A percentile compares a stretch with the other conserved stretches of the same genome.
Conservation (phyloP, 2,888 invertebrate species). For the Vanessa cardui region DNA sequence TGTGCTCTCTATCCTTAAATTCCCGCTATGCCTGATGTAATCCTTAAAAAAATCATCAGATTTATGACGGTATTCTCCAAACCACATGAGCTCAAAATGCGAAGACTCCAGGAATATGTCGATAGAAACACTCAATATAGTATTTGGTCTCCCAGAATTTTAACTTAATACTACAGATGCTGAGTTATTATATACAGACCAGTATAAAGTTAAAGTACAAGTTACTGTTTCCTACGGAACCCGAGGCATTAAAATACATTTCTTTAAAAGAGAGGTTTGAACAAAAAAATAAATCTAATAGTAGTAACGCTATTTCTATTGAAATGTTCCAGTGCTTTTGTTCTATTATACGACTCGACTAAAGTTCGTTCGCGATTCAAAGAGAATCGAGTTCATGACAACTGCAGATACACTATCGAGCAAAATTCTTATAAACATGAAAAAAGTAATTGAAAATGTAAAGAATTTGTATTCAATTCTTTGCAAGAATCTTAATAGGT, state of each 20-base stretch:
- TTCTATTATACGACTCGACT: constrained; percentile 2
- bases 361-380: constrained; percentile 1
- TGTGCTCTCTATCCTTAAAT: no score
- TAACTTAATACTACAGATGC: no score
- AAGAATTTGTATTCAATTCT: no score
- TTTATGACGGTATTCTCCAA: no score
- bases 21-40: no score
- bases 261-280: background rate
- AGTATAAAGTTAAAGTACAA: background rate
- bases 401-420: background rate
- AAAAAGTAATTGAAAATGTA: no score
- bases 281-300: constrained; percentile 5
- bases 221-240: background rate
- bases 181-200: background rate
- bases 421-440: background rate
- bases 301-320: background rate
- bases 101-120: no score
- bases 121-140: no score
- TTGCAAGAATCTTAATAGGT: no score
- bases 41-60: no score
- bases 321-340: constrained; percentile 1
- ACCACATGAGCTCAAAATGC: no score
- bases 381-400: background rate
- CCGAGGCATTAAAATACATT: background rate
- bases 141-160: no score